Base-by-base conservation (phyloP, 1,140 invertebrate genomes). In the Pantala flavescens region DNA sequence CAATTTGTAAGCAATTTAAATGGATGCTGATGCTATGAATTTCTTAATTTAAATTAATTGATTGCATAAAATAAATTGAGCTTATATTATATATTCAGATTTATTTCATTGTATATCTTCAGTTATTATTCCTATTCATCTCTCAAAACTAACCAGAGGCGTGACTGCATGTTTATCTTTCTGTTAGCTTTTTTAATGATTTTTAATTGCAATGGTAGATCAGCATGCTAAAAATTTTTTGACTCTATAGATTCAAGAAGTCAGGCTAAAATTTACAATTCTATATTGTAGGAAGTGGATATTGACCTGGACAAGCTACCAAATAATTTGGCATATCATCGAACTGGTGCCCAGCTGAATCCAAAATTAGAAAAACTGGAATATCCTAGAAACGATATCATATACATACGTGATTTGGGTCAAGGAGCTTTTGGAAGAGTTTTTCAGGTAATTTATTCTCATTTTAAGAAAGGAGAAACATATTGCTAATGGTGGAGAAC, bases 371-470 rank as follows among this genome's bases (percentile, higher is more conserved):
- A 98, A 82, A 92, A 93, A 79, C 83, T 98, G 19, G 96, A 98
- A 82, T 98, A 96, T 85, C 95, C 96, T 0, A 87, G 96, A 71
- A 98, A 98, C 81, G 93, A 98, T 80, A 97, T 98, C 49, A 95
- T 98, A 76, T 98, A 97, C 78, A 91, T 98, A 70, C 85, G 91
- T 76, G 96, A 98, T 80, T 85, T 98, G 74, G 96, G 96, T 0
- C 95, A 98, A 81, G 96, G 96, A 43, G 96, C 96, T 43, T 98
- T 98, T 85, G 96, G 96, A 0, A 86, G 95, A 78, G 96, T 98
- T 0, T 98, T 98, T 81, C 93, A 86, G 80, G 84, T 85, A 76
- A 75, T 74, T 79, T 42, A 24, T n/a, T 63, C 21, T 63, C 49
- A 63, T 24, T 7, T 72, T 72, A 23, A 21, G 7, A 70, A 70